Evolutionary conservation across 2,797 vertebrate genomes (phyloP), one percentile per base, ranked within the genome.

Genomic region (Danio jaintianensis): DNA sequence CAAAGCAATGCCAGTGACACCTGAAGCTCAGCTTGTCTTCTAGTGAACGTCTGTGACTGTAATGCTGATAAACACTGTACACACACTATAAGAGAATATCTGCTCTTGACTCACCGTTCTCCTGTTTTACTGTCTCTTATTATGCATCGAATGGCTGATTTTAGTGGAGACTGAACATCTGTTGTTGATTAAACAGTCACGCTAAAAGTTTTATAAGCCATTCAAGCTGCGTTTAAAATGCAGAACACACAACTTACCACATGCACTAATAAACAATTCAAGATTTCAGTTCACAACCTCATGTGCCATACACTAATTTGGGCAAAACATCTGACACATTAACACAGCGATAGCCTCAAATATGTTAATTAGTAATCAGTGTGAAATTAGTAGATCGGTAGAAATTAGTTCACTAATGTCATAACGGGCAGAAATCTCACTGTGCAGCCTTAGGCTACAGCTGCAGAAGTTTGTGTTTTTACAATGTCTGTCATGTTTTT

Each of bases 131-230:
- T 66, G 61, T 53, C 20, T 66, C 18, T 55, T 43, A 45, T 76
- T 40, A 43, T 43, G 48, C 15, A 11, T 74, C n/a, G 48, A 66
- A 64, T 66, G 29, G 61, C 48, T 76, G 50, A 55, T 76, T 66
- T 73, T 7, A 55, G 6, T 45, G 13, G 40, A 45, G 22, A 29
- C 48, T 16, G 13, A 78, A 59, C 75, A 78, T 78, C 75, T 78
- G 75, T 47, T 68, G 63, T 56, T 56, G 63, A 67, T 55, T 56
- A 67, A 67, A 77, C 75, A 66, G 63, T 77, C 75, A 77, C 62
- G 6, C 40, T 77, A 13, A 43, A 55, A 55, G 61, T 78, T 68
- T 66, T 68, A 47, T 68, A 47, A 68, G 20, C 22, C 16, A 16
- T 58, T 58, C 22, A 68, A 67, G 42, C 53, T 38, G 42, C 20